Base-by-base conservation (phyloP, 2,888 invertebrate genomes). In the Branchipolynoe longqiensis region DNA sequence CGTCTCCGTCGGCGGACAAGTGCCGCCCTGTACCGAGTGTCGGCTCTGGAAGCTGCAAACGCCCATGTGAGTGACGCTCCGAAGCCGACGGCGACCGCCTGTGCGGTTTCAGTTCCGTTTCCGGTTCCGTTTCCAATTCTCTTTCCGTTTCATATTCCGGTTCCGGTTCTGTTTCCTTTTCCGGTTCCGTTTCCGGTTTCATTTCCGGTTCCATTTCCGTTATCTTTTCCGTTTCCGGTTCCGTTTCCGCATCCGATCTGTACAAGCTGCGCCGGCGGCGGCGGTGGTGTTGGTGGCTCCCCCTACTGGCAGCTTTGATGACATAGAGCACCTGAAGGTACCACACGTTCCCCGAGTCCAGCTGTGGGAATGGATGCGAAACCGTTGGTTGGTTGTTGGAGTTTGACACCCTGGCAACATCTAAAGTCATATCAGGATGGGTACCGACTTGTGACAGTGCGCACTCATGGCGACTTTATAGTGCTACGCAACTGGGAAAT, bases 321-420 rank as follows among this genome's bases (percentile, higher is more conserved):
- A 90, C 88, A 86, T 93, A 93, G 4, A 93, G 88, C 18, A 94
- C 93, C 88, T 94, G 94, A 6, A 94, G 88, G 87, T 92, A 93
- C 94, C 94, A 94, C 86, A 93, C 93, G 85, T 93, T 91, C 8
- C 93, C 93, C 25, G 93, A 91, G 69, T 91, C 92, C 40, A 93
- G 91, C 92, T 93, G 88, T 14, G 88, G 86, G 59, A n/a, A n/a
- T n/a, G n/a, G n/a, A n/a, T n/a, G n/a, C n/a, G n/a, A n/a, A n/a
- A n/a, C n/a, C n/a, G n/a, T n/a, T n/a, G n/a, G n/a, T n/a, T n/a
- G n/a, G n/a, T n/a, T n/a, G n/a, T n/a, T n/a, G n/a, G n/a, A n/a
- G n/a, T n/a, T n/a, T n/a, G n/a, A n/a, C n/a, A n/a, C n/a, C n/a
- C n/a, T n/a, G n/a, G n/a, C n/a, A n/a, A n/a, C n/a, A n/a, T n/a